A percentile compares a stretch with the other conserved stretches of the same genome.
These are phyloP conservation scores for Gadopsis marmoratus DNA, from an alignment of 2,797 vertebrate genomes.

Conservation along the genomic window DNA sequence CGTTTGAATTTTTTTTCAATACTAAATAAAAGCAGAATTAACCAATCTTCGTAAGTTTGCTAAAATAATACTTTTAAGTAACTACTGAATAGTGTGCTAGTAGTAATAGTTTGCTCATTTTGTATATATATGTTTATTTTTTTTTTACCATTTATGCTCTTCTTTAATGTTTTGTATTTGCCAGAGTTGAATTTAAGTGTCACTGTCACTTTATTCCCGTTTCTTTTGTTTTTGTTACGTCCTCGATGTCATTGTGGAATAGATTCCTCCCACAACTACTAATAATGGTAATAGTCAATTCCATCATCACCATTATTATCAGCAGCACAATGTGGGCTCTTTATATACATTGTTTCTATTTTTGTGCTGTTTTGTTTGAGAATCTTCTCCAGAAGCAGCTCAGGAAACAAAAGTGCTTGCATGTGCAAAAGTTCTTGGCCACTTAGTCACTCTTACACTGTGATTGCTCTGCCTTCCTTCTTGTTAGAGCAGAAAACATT, in stretches of 20 bases:
- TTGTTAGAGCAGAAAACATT: not conserved
- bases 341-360: not conserved
- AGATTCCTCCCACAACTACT: not conserved
- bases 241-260: not conserved
- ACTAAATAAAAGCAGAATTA: too few species aligned
- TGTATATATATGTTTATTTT: not conserved
- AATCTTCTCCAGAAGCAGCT: not conserved
- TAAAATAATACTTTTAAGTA: not conserved
- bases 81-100: not conserved
- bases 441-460: not conserved
- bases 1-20: too few species aligned
- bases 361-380: not conserved
- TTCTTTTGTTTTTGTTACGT: not conserved
- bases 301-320: not conserved
- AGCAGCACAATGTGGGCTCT: not conserved
- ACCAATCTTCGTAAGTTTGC: not conserved
- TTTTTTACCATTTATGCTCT: not conserved
- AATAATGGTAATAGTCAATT: not conserved
- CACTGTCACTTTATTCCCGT: not conserved
- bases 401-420: slow-evolving; percentile 33
- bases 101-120: not conserved
- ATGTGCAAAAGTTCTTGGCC: not conserved
- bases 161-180: not conserved
- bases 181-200: not conserved
- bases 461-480: not conserved